Evolutionary conservation across 23 tunicate genomes (phyloP), one percentile per base, ranked within the genome.

Genomic region (Trididemnum nubilum): DNA sequence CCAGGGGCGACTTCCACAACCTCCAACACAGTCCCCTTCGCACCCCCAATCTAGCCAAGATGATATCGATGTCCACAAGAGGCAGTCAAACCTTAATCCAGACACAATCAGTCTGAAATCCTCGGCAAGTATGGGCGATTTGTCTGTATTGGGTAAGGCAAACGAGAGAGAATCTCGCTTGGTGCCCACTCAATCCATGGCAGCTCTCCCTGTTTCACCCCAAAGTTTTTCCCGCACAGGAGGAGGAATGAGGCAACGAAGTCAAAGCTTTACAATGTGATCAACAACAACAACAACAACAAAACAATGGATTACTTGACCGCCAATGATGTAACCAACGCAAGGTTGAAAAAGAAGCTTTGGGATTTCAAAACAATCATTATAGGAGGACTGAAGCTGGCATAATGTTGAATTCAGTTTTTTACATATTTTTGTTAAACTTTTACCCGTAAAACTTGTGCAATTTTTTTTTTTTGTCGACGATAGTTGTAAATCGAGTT

Each of bases 181-280:
- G 5, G 2, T 5, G 2, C 32, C 81, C 5, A 30, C 81, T 2
- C 81, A 77, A 33, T 77, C 81, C 21, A 77, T 77, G 65, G 66
- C 81, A 5, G 67, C 51, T 33, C 67, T 77, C 19, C 67, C 81
- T 7, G 38, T 23, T 2, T 30, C 7, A 4, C n/a, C 37, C 7
- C 12, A 67, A 7, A 32, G 33, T 12, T 33, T 67, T 67, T n/a
- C 74, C 12, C 18, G 22, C 5, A 67, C 28, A 23, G n/a, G n/a
- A n/a, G n/a, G n/a, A n/a, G 29, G 29, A 24, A 22, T 61, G 67
- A 61, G 54, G 15, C 54, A 61, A 22, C 18, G 67, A 61, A 61
- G 67, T 24, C 26, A 12, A 3, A 61, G 67, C 29, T 61, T 61
- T 61, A 21, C 28, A 23, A 61, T 61, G 18, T 61, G n/a, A 61